Percentiles rank a stretch among this genome's conserved stretches.
Evolutionary conservation across 2,797 vertebrate genomes (phyloP).

Genomic region (Acestrorhynchus altus): DNA sequence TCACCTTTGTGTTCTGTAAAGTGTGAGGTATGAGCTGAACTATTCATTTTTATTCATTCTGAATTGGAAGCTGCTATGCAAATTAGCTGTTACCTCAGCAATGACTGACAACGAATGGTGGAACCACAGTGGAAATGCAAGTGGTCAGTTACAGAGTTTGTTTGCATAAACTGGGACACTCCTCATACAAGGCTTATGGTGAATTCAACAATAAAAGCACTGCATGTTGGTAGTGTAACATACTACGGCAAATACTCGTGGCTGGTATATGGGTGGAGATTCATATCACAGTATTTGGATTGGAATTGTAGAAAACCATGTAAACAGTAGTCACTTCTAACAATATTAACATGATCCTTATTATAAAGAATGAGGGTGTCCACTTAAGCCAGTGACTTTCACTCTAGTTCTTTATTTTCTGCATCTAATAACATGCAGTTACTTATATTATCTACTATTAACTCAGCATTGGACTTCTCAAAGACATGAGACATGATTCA

Average conservation of each 20-base stretch:
- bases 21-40: constrained; percentile 19
- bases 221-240: background rate
- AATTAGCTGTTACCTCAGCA: constrained; percentile 56
- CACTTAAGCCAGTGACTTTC: too few species aligned
- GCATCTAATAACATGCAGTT: too few species aligned
- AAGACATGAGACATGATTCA: too few species aligned
- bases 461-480: too few species aligned
- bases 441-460: too few species aligned
- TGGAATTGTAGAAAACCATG: too few species aligned
- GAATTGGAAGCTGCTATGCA: constrained; percentile 53
- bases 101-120: constrained; percentile 44
- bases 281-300: too few species aligned
- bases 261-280: background rate
- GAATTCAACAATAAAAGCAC: background rate
- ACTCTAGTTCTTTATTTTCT: too few species aligned
- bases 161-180: constrained; percentile 6
- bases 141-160: constrained; percentile 31
- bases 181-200: background rate
- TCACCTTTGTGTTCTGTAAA: too few species aligned
- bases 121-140: constrained; percentile 17
- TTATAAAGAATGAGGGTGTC: too few species aligned
- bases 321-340: too few species aligned
- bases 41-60: constrained; percentile 38
- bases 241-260: background rate
- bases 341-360: too few species aligned